Percentiles rank a stretch among this genome's conserved stretches.
These are phyloP conservation scores for Pseudochromis fuscus DNA, from an alignment of 2,797 vertebrate species.

Conservation along the genomic window DNA sequence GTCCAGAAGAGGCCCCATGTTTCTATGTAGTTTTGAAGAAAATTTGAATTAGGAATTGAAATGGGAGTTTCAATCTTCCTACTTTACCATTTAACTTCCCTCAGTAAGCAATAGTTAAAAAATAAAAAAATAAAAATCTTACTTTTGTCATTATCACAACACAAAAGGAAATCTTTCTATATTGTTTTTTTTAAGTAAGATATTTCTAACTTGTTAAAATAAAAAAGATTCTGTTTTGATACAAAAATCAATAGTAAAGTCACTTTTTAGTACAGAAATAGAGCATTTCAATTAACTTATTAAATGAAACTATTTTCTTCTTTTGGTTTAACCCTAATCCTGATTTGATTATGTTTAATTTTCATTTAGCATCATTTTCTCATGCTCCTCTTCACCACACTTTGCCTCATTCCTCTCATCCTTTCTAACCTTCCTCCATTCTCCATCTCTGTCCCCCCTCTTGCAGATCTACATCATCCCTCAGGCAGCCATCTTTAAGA, in stretches of 20 bases:
- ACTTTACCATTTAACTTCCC: no score
- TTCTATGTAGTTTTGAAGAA: neutral
- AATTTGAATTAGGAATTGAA: neutral
- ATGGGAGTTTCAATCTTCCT: no score
- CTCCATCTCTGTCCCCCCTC: slow-evolving; percentile 27
- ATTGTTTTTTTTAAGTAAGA: neutral
- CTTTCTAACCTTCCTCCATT: neutral
- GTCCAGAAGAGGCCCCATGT: neutral
- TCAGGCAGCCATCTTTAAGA: slow-evolving; percentile 94
- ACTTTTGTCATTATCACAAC: neutral
- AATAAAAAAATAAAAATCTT: neutral
- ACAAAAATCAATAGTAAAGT: neutral
- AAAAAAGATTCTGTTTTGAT: neutral
- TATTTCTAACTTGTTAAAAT: neutral
- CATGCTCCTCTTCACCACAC: neutral
- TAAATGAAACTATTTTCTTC: neutral
- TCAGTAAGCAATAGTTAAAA: no score
- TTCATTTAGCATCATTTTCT: neutral
- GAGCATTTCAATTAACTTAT: neutral
- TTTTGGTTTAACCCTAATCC: neutral
- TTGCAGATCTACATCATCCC: slow-evolving; percentile 94
- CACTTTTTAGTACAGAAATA: neutral
- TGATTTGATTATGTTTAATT: neutral
- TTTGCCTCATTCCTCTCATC: neutral
- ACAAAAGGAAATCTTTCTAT: neutral